Evolutionary conservation across 2,888 invertebrate species (phyloP).

Genomic region (Xylophagus ater): DNA sequence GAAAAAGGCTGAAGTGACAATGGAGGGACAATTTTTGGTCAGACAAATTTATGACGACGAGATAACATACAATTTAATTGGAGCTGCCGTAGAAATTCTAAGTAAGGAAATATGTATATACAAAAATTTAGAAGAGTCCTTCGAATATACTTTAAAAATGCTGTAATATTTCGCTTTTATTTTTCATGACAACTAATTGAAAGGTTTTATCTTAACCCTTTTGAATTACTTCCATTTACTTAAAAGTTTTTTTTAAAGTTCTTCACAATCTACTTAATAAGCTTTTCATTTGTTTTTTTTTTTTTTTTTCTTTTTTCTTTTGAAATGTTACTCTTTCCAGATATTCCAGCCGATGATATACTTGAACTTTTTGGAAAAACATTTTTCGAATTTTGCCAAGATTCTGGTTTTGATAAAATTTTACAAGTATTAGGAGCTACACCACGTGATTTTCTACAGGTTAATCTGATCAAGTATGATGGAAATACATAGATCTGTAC

Average conservation of each 20-base stretch:
- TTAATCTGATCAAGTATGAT: slow-evolving; percentile 36
- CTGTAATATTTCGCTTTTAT: not conserved
- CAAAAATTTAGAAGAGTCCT: too few species aligned
- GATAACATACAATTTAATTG: slow-evolving; percentile 85
- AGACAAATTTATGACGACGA: slow-evolving; percentile 93
- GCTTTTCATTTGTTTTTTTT: not conserved
- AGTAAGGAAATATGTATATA: slow-evolving; percentile 54
- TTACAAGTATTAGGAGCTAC: slow-evolving; percentile 89
- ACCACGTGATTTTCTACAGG: slow-evolving; percentile 88
- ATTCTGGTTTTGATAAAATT: slow-evolving; percentile 94
- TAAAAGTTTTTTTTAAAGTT: too few species aligned
- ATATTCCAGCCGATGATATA: slow-evolving; percentile 81
- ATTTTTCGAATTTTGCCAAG: slow-evolving; percentile 93
- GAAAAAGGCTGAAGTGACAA: slow-evolving; percentile 81
- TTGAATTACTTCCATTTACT: too few species aligned
- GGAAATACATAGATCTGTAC: too few species aligned
- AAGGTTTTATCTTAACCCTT: too few species aligned
- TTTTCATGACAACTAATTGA: not conserved
- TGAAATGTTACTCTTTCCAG: slow-evolving; percentile 41
- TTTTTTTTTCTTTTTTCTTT: slow-evolving; percentile 3
- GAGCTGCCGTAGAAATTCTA: slow-evolving; percentile 81
- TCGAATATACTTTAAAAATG: too few species aligned
- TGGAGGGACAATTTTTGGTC: slow-evolving; percentile 93
- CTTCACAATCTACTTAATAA: not conserved
- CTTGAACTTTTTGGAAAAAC: slow-evolving; percentile 86